These are phyloP conservation scores for Leptodirus hochenwartii DNA, from an alignment of 2,888 invertebrate genomes.

Conservation along the genomic window DNA sequence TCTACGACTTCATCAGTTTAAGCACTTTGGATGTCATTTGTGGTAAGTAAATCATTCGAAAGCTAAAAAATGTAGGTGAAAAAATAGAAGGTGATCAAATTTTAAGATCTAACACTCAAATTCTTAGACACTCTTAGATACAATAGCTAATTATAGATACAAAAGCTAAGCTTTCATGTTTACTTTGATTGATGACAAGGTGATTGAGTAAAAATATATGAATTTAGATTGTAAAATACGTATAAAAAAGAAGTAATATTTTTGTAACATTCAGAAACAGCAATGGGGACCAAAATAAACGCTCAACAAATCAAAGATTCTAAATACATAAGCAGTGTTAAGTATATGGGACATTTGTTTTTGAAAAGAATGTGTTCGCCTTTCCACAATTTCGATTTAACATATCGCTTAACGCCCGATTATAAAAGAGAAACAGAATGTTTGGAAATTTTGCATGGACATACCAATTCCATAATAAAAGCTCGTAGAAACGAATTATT, in stretches of 20 bases:
- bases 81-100: background rate
- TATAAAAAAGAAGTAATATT: no score
- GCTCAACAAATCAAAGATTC: slow-evolving; percentile 51
- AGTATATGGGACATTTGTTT: slow-evolving; percentile 25
- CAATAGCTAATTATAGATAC: no score
- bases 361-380: slow-evolving; percentile 20
- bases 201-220: no score
- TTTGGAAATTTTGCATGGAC: slow-evolving; percentile 29
- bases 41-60: no score
- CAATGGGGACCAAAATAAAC: slow-evolving; percentile 61
- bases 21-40: slow-evolving; percentile 41
- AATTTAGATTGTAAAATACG: no score
- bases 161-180: no score
- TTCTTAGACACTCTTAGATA: no score
- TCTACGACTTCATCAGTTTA: slow-evolving; percentile 39
- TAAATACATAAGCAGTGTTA: slow-evolving; percentile 52
- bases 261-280: no score
- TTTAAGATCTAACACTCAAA: slow-evolving; percentile 2
- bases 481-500: slow-evolving; percentile 21
- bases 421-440: slow-evolving; percentile 35
- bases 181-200: no score
- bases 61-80: no score
- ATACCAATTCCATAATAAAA: slow-evolving; percentile 34
- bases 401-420: slow-evolving; percentile 31
- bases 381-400: slow-evolving; percentile 29